Evolutionary conservation across 2,888 invertebrate species (phyloP).

Genomic region (Dicranocentrus wangi): DNA sequence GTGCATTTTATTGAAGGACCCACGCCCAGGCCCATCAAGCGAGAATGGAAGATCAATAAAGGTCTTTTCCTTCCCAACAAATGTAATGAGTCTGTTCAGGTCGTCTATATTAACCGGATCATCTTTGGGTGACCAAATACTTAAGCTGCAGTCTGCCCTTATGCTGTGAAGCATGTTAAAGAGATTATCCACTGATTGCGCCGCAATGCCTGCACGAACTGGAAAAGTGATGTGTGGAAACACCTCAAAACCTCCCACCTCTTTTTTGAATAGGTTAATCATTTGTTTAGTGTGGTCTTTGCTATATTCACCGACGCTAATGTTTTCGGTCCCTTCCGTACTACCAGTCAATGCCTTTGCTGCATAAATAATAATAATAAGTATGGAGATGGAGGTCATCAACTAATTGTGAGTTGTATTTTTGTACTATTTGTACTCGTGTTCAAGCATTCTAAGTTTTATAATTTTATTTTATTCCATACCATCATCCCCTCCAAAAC

Average conservation of each 20-base stretch:
- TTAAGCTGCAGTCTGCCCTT: conserved; percentile 80
- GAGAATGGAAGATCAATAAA: conserved; percentile 84
- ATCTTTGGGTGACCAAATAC: conserved; percentile 84
- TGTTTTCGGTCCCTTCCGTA: no score
- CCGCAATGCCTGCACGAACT: conserved; percentile 82
- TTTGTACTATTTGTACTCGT: no score
- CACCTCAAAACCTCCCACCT: conserved; percentile 76
- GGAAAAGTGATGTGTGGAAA: conserved; percentile 82
- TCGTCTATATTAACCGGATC: conserved; percentile 85
- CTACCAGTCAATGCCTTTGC: no score
- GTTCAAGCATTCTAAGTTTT: no score
- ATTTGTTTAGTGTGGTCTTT: conserved; percentile 81
- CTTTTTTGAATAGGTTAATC: conserved; percentile 76
- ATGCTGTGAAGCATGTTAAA: conserved; percentile 78
- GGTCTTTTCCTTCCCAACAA: no score
- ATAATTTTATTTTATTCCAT: no score
- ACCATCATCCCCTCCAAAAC: conserved; percentile 77
- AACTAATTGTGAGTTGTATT: no score
- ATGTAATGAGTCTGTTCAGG: no score
- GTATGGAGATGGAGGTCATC: no score
- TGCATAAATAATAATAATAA: no score
- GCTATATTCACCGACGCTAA: conserved; percentile 73
- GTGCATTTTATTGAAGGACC: no score
- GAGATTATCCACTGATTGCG: conserved; percentile 80
- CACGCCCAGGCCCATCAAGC: no score